phyloP scores from a whole-genome alignment of 2,888 invertebrate genomes.

The Synanthedon tipuliformis region DNA sequence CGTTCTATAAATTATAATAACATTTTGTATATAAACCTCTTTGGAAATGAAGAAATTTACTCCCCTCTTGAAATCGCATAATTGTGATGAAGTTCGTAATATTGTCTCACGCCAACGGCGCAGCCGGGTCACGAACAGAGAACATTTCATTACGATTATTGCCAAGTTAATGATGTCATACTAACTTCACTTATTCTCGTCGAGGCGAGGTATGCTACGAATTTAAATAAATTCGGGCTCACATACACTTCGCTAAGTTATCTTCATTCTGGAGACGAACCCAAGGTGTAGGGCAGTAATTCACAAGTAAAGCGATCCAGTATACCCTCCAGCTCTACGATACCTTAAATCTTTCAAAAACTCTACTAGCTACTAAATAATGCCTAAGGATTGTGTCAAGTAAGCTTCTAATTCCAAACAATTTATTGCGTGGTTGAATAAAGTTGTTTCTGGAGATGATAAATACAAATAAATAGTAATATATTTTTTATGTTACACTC shows the following conservation, averaged over 20 bases:
- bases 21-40: slow-evolving; percentile 1
- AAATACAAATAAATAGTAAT: no score
- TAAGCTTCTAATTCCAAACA: slow-evolving; percentile 47
- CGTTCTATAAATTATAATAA: no score
- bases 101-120: slow-evolving; percentile 27
- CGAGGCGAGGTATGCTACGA: slow-evolving; percentile 34
- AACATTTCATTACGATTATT: slow-evolving; percentile 54
- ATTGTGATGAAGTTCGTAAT: slow-evolving; percentile 40
- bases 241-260: slow-evolving; percentile 25
- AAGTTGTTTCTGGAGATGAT: not conserved
- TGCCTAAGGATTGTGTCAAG: slow-evolving; percentile 36
- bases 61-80: slow-evolving; percentile 22
- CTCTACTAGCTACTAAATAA: slow-evolving; percentile 28
- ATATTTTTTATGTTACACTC: no score
- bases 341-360: slow-evolving; percentile 45
- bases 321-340: slow-evolving; percentile 46
- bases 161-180: slow-evolving; percentile 49
- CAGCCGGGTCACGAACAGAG: slow-evolving; percentile 34
- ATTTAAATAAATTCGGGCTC: slow-evolving; percentile 48
- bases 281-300: slow-evolving; percentile 27
- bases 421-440: slow-evolving; percentile 43
- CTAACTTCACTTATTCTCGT: slow-evolving; percentile 34
- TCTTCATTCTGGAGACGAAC: slow-evolving; percentile 23
- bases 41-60: slow-evolving; percentile 15
- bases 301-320: slow-evolving; percentile 44